These are phyloP conservation scores for Actenoides lindsayi DNA, from an alignment of 2,113 vertebrate genomes.

Conservation along the genomic window DNA sequence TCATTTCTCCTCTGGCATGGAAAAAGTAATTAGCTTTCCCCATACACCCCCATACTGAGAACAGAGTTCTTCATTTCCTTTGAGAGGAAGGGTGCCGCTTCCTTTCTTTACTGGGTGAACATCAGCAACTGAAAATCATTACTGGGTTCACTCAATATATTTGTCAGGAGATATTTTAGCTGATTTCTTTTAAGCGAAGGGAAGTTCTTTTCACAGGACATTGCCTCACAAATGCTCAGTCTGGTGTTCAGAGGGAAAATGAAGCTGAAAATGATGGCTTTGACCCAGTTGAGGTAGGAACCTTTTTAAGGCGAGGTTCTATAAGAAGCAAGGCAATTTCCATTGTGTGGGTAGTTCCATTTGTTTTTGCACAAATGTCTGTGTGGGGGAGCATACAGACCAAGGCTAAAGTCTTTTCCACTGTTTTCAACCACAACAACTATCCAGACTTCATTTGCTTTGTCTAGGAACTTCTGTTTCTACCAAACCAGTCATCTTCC, in stretches of 20 bases:
- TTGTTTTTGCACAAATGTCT: not conserved
- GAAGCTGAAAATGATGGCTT: not conserved
- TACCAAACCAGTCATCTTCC: not conserved
- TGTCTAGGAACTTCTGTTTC: not conserved
- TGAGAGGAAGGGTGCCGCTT: slow-evolving; percentile 66
- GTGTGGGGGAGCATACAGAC: not conserved
- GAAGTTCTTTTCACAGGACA: slow-evolving; percentile 42
- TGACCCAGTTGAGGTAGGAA: not conserved
- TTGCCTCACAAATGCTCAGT: not conserved
- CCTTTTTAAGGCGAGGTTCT: not conserved
- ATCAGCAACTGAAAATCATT: slow-evolving; percentile 60
- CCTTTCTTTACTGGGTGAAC: slow-evolving; percentile 63
- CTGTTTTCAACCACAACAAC: not conserved
- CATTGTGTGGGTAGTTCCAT: not conserved
- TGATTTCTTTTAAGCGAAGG: slow-evolving; percentile 10
- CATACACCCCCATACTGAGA: slow-evolving; percentile 31
- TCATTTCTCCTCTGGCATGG: slow-evolving; percentile 63
- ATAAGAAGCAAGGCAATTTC: not conserved
- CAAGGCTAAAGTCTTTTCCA: not conserved
- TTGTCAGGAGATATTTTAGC: slow-evolving; percentile 40
- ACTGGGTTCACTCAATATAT: slow-evolving; percentile 44
- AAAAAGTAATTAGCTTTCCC: slow-evolving; percentile 63
- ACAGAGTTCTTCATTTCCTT: slow-evolving; percentile 64
- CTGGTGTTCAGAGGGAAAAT: slow-evolving; percentile 24
- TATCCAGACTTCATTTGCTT: not conserved